These are phyloP conservation scores for Agrypnia vestita DNA, from an alignment of 1,140 invertebrate species.

Conservation along the genomic window DNA sequence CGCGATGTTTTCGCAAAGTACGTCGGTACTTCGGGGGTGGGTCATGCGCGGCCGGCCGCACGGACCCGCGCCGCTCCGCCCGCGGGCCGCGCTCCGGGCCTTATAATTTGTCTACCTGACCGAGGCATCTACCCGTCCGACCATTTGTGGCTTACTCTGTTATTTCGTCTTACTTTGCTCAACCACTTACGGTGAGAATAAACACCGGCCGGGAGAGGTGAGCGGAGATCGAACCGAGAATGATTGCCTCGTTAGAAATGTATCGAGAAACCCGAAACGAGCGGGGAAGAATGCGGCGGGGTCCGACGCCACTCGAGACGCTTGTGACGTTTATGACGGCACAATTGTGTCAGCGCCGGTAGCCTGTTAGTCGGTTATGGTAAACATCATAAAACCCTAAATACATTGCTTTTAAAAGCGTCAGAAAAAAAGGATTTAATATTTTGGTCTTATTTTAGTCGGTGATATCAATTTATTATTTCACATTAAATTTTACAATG, in stretches of 20 bases:
- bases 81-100: constrained; percentile 26
- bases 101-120: constrained; percentile 44
- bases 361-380: constrained; percentile 16
- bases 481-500: no score
- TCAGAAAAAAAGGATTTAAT: not conserved
- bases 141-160: constrained; percentile 42
- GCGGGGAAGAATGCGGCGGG: constrained; percentile 4
- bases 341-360: constrained; percentile 17
- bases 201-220: constrained; percentile 31
- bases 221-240: constrained; percentile 36
- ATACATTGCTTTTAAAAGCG: constrained; percentile 5
- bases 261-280: constrained; percentile 6
- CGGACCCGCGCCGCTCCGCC: not conserved
- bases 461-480: not conserved
- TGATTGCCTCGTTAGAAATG: constrained; percentile 41
- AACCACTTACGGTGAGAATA: constrained; percentile 39
- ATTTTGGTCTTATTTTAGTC: not conserved
- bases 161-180: constrained; percentile 42
- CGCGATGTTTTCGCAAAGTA: constrained; percentile 7
- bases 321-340: constrained; percentile 17
- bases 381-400: constrained; percentile 21
- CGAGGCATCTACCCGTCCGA: constrained; percentile 26
- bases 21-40: not conserved
- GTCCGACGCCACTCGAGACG: constrained; percentile 18
- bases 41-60: not conserved